A percentile compares a stretch with the other conserved stretches of the same genome.
Evolutionary conservation across 1,140 invertebrate genomes (phyloP).

Genomic region (Fopius arisanus): DNA sequence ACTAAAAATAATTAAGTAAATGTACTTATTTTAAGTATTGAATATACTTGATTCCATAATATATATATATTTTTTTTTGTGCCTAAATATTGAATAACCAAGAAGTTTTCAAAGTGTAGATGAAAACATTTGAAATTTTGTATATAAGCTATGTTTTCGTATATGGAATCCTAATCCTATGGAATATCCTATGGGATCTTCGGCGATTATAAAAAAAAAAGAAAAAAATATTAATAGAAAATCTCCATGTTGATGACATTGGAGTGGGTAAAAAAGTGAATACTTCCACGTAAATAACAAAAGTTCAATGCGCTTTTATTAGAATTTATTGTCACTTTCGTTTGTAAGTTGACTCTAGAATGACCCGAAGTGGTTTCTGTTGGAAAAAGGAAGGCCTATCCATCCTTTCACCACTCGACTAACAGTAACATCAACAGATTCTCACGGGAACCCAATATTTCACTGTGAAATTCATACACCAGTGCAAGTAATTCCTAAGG

Average conservation of each 20-base stretch:
- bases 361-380: not conserved
- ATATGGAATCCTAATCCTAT: no score
- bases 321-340: slow-evolving; percentile 4
- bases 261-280: not conserved
- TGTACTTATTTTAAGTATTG: no score
- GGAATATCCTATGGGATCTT: no score
- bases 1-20: no score
- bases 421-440: not conserved
- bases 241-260: not conserved
- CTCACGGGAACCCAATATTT: slow-evolving; percentile 1
- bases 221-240: no score
- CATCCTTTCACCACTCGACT: not conserved
- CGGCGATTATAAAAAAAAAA: no score
- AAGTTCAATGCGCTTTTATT: slow-evolving; percentile 2
- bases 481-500: not conserved
- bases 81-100: no score
- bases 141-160: no score
- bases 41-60: no score
- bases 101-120: no score
- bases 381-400: not conserved
- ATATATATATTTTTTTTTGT: no score
- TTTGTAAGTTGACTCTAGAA: not conserved
- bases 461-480: not conserved
- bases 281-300: not conserved
- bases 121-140: no score